Evolutionary conservation across 2,888 invertebrate genomes (phyloP).

Genomic region (Drosophila longiperda): DNA sequence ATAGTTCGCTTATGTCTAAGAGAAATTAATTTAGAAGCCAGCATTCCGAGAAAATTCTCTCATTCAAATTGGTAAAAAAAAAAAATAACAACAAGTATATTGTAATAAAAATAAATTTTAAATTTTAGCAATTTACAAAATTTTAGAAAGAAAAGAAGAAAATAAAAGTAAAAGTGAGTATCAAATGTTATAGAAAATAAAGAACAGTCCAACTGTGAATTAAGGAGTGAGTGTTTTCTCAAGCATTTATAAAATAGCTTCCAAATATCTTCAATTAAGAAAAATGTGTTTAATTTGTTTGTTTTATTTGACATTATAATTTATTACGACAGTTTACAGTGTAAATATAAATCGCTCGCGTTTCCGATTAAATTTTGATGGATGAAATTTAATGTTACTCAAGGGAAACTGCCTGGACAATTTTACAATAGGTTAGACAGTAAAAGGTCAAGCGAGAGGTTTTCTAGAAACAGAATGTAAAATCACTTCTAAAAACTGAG

Average conservation of each 20-base stretch:
- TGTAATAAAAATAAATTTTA: neutral
- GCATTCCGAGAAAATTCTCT: neutral
- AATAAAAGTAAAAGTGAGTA: neutral
- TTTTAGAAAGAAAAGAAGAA: neutral
- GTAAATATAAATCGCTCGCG: neutral
- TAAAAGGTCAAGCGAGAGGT: neutral
- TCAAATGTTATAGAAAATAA: neutral
- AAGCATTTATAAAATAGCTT: neutral
- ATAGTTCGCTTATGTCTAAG: neutral
- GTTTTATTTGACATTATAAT: neutral
- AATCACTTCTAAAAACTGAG: neutral
- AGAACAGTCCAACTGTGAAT: neutral
- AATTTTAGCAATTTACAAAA: neutral
- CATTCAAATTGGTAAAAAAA: too few species aligned
- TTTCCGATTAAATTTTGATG: neutral
- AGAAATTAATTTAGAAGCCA: neutral
- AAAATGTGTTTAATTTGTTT: neutral
- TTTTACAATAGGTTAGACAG: neutral
- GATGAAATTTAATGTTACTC: neutral
- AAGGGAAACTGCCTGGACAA: neutral
- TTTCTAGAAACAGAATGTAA: neutral
- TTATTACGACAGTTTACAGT: neutral
- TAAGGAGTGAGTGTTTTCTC: neutral
- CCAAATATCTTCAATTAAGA: neutral
- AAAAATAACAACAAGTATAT: neutral